Percentiles rank a stretch among this genome's conserved stretches.
These are phyloP conservation scores for Thelaira solivaga DNA, from an alignment of 2,888 invertebrate species.

Conservation along the genomic window DNA sequence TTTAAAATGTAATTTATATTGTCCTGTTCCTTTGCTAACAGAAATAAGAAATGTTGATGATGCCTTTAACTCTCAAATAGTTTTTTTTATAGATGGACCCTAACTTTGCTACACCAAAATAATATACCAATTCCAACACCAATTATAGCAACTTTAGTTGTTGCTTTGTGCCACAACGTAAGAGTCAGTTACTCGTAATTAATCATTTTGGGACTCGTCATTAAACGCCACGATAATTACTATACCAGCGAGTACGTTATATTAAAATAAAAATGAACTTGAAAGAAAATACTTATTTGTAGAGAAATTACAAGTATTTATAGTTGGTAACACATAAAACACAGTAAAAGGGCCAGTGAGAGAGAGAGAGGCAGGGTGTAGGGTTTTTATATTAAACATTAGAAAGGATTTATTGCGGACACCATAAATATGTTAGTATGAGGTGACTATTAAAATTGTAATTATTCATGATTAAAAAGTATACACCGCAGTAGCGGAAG, in stretches of 20 bases:
- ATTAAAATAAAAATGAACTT: no score
- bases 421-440: conserved; percentile 13
- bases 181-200: conserved; percentile 38
- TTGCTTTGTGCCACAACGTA: neutral
- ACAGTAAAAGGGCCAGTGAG: neutral
- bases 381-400: neutral
- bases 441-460: conserved; percentile 40
- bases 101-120: neutral
- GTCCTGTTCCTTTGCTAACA: neutral
- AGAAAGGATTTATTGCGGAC: conserved; percentile 24
- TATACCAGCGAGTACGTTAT: no score
- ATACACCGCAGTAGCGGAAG: conserved; percentile 29
- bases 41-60: no score
- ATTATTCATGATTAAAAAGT: conserved; percentile 56
- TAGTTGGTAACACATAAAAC: neutral
- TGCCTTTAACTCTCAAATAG: neutral
- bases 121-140: neutral
- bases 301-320: neutral
- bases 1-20: conserved; percentile 55
- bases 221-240: conserved; percentile 50
- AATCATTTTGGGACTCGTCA: conserved; percentile 54
- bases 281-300: no score
- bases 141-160: neutral
- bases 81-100: neutral
- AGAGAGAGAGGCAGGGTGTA: neutral